Conservation (phyloP, 2,888 invertebrate genomes). For the Tenthredo distinguenda region DNA sequence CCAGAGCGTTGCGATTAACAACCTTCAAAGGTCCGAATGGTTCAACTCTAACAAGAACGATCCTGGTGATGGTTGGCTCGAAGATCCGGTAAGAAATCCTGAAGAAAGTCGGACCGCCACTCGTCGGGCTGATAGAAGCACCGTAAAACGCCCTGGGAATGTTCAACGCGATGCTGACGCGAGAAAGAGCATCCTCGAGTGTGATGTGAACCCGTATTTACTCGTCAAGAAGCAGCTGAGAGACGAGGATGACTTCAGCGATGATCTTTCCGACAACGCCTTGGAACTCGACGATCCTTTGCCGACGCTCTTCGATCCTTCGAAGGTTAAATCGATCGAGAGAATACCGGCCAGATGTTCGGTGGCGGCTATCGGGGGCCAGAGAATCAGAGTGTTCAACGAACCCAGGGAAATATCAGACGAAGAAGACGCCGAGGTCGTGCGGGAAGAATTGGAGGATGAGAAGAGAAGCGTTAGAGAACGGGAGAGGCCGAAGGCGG, state of each 20-base stretch:
- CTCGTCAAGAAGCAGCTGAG: constrained; percentile 82
- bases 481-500: constrained; percentile 41
- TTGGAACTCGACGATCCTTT: constrained; percentile 58
- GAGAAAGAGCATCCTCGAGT: constrained; percentile 87
- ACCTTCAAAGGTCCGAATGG: constrained; percentile 6
- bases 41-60: constrained; percentile 67
- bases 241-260: constrained; percentile 77
- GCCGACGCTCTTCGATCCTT: constrained; percentile 42
- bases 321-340: constrained; percentile 74
- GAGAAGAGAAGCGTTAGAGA: constrained; percentile 53
- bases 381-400: constrained; percentile 84
- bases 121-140: background rate
- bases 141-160: background rate
- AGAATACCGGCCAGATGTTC: constrained; percentile 70
- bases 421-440: constrained; percentile 57
- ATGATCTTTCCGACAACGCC: constrained; percentile 71
- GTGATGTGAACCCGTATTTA: constrained; percentile 92
- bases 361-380: constrained; percentile 83
- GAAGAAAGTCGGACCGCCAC: background rate
- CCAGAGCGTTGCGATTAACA: constrained; percentile 73
- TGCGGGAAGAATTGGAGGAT: constrained; percentile 58
- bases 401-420: constrained; percentile 70
- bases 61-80: background rate
- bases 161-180: constrained; percentile 58
- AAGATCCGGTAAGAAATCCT: background rate